phyloP scores from a whole-genome alignment of 2,113 vertebrate species.

The Connochaetes taurinus region DNA sequence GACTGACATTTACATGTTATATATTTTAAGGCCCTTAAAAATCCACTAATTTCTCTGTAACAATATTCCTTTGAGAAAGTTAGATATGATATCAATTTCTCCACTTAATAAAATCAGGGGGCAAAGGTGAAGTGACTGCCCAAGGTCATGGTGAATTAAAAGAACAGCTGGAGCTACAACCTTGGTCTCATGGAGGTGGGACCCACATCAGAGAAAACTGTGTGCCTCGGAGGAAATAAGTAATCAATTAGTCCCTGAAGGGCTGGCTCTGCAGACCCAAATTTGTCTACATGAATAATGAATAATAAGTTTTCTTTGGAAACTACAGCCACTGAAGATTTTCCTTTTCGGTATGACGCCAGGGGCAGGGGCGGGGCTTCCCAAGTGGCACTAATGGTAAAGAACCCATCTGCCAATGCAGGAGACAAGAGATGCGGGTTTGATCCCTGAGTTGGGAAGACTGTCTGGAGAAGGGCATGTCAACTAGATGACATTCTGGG shows the following conservation, averaged over 20 bases:
- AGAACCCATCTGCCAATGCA: neutral
- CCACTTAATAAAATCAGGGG: neutral
- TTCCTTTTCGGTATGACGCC: neutral
- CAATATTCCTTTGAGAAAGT: neutral
- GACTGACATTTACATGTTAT: neutral
- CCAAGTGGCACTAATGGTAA: neutral
- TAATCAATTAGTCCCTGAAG: neutral
- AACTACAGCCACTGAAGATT: neutral
- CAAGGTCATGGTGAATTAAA: neutral
- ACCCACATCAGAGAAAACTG: neutral
- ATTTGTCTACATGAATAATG: neutral
- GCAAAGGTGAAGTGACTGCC: neutral
- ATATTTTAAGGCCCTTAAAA: neutral
- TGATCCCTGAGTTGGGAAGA: neutral
- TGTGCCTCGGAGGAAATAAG: neutral
- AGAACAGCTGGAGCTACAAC: neutral
- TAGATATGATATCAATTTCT: neutral
- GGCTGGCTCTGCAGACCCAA: neutral
- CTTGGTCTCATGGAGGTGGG: neutral
- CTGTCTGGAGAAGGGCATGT: neutral
- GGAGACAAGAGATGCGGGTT: neutral
- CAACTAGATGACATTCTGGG: neutral
- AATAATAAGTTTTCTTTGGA: neutral
- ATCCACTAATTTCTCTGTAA: neutral
- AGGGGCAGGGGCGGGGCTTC: neutral